phyloP scores from a whole-genome alignment of 1,140 invertebrate species.

The Trichonephila clavata region DNA sequence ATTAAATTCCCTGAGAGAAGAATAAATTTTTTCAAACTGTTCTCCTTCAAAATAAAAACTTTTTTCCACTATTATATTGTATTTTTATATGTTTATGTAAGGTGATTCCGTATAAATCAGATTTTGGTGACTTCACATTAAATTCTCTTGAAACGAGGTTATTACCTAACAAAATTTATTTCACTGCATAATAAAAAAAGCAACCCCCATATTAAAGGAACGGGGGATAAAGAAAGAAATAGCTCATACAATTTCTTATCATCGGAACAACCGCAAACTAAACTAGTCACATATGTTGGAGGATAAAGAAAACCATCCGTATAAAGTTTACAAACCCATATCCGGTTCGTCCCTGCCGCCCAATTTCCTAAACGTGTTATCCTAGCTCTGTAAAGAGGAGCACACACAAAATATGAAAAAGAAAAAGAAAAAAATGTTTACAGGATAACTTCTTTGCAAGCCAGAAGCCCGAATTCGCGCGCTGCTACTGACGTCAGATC shows the following conservation, averaged over 20 bases:
- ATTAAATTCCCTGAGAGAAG: no score
- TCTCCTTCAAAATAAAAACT: no score
- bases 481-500: constrained; percentile 45
- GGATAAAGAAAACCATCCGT: constrained; percentile 40
- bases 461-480: constrained; percentile 5
- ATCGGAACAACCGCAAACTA: not conserved
- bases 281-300: constrained; percentile 53
- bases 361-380: constrained; percentile 34
- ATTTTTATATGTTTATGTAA: no score
- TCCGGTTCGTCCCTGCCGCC: constrained; percentile 38
- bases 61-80: no score
- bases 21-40: no score
- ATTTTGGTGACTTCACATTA: no score
- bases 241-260: not conserved
- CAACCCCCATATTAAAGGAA: not conserved
- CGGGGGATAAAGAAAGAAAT: not conserved
- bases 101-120: no score
- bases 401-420: not conserved
- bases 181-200: no score
- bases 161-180: no score
- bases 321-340: constrained; percentile 66
- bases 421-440: constrained; percentile 40
- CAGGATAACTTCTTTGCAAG: constrained; percentile 30
- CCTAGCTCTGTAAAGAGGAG: not conserved
- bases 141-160: no score